Base-by-base conservation (phyloP, 2,797 vertebrate genomes). In the Sebastes hubbsi region DNA sequence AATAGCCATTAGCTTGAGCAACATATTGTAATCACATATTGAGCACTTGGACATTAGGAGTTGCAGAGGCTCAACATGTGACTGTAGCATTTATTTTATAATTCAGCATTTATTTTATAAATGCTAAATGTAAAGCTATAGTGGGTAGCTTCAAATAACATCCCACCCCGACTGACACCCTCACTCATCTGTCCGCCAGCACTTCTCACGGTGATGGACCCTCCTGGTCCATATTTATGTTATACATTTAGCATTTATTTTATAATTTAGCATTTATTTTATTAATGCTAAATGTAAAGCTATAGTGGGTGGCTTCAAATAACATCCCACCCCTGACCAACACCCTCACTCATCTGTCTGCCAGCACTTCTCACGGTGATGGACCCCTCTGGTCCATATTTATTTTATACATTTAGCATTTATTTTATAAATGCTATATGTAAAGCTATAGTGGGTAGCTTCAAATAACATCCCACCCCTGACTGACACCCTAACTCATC, bases 401-500 rank as follows among this genome's bases (percentile, higher is more conserved):
- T n/a, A n/a, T n/a, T n/a, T n/a, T n/a, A n/a, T n/a, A n/a, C 22
- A 38, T 38, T 38, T 38, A 38, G 12, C 36, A 38, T 38, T 38
- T 38, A 25, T 66, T 70, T 49, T 30, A 2, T 38, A 0, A 59
- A 24, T 64, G 18, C 3, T 32, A 22, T 46, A 64, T 63, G 22
- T 66, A 16, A 54, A 64, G 27, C 75, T 68, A 2, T 25, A 62
- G 61, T 64, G 5, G 38, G 38, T 16, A 42, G 38, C 38, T 77
- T 66, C 10, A 46, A 13, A 18, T 82, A 52, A 58, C 20, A 68
- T 27, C 61, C n/a, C 46, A 61, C 30, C 42, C 38, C 27, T 73
- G 71, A 67, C 34, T 91, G 65, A 91, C 61, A 67, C 18, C 36
- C 49, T 75, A 29, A 38, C 58, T 72, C 61, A 66, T 89, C 54